Conservation (phyloP, 2,888 invertebrate genomes). For the Athrips mouffetella region DNA sequence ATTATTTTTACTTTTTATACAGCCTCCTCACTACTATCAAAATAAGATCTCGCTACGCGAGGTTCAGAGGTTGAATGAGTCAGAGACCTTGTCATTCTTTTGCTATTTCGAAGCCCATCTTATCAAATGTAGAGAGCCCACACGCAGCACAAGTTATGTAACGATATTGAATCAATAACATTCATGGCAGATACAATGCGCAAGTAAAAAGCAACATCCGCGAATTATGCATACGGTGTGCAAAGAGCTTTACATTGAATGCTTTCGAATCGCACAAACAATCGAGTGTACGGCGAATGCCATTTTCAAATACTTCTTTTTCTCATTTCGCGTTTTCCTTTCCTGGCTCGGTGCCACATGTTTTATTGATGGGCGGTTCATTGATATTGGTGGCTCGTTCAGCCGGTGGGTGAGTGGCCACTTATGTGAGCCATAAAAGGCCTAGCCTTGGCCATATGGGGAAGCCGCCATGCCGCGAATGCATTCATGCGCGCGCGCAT, state of each 20-base stretch:
- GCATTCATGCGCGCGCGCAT: slow-evolving; percentile 72
- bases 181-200: slow-evolving; percentile 43
- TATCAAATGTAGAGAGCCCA: slow-evolving; percentile 35
- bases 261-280: slow-evolving; percentile 68
- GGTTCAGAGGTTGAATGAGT: slow-evolving; percentile 47
- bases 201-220: slow-evolving; percentile 36
- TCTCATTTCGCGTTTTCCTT: slow-evolving; percentile 74
- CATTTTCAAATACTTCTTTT: slow-evolving; percentile 75
- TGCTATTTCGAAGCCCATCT: slow-evolving; percentile 20
- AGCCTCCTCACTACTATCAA: slow-evolving; percentile 25
- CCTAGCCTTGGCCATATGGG: slow-evolving; percentile 75
- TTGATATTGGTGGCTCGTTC: slow-evolving; percentile 77
- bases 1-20: slow-evolving; percentile 28
- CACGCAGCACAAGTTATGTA: slow-evolving; percentile 52
- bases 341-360: slow-evolving; percentile 74
- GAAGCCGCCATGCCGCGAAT: slow-evolving; percentile 58
- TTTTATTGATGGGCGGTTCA: slow-evolving; percentile 78
- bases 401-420: slow-evolving; percentile 75
- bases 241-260: slow-evolving; percentile 68
- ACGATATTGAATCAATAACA: slow-evolving; percentile 55
- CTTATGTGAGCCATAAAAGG: slow-evolving; percentile 76
- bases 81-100: slow-evolving; percentile 32
- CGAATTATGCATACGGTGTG: slow-evolving; percentile 65
- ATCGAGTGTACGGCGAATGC: slow-evolving; percentile 65
- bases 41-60: slow-evolving; percentile 23